phyloP scores from a whole-genome alignment of 2,113 vertebrate genomes.

The Aldabrachelys gigantea region DNA sequence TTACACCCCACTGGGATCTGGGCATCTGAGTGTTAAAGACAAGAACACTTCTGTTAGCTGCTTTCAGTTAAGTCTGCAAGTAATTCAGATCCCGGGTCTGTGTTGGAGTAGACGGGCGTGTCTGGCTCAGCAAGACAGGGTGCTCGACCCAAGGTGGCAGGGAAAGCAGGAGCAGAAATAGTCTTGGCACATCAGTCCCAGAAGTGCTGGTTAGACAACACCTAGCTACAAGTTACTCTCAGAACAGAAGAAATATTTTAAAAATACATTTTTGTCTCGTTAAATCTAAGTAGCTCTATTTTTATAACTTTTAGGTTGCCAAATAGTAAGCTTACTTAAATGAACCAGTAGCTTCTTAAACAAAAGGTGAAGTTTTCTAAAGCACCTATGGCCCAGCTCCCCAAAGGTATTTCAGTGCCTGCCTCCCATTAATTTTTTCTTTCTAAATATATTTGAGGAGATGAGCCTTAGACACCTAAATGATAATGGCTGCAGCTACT shows the following conservation, averaged over 20 bases:
- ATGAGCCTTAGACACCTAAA: not conserved
- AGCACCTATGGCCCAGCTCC: not conserved
- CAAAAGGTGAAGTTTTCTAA: not conserved
- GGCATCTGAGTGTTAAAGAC: too few relatives aligned
- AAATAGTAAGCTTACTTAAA: constrained; percentile 22
- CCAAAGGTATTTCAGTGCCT: not conserved
- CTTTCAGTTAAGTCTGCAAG: too few relatives aligned
- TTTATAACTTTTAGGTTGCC: not conserved
- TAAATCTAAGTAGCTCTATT: too few relatives aligned
- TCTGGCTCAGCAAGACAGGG: too few relatives aligned
- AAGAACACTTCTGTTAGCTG: too few relatives aligned
- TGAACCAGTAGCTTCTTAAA: not conserved
- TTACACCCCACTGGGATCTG: too few relatives aligned
- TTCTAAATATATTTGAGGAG: not conserved
- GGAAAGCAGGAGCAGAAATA: too few relatives aligned
- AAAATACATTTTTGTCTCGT: too few relatives aligned
- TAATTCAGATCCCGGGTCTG: too few relatives aligned
- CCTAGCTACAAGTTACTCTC: not conserved
- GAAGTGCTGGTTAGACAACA: not conserved
- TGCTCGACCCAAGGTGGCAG: too few relatives aligned
- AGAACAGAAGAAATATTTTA: not conserved
- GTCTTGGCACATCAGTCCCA: too few relatives aligned
- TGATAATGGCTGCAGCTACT: not conserved
- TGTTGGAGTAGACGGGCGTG: too few relatives aligned
- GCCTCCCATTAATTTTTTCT: not conserved